Percentiles rank a stretch among this genome's conserved stretches.
Conservation (phyloP, 2,113 vertebrate species). For the zebrafish (Danio rerio) region DNA sequence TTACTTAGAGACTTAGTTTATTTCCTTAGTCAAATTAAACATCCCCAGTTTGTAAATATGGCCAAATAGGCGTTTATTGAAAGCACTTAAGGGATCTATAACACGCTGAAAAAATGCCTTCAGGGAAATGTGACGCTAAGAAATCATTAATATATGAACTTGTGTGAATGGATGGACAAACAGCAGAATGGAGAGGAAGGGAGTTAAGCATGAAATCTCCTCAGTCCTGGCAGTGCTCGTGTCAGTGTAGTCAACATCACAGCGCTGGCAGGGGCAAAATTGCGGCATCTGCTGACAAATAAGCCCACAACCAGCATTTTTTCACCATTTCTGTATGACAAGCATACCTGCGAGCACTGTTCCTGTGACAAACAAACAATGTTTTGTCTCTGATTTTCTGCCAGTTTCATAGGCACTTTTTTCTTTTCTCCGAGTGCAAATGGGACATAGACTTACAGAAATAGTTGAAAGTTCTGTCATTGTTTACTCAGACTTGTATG, state of each 20-base stretch:
- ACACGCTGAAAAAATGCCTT: slow-evolving; percentile 19
- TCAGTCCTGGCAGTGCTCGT: slow-evolving; percentile 2
- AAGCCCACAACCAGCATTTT: slow-evolving; percentile 19
- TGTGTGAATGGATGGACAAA: not conserved
- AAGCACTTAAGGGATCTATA: slow-evolving; percentile 22
- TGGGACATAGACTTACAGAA: slow-evolving; percentile 2
- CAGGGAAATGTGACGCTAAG: slow-evolving; percentile 13
- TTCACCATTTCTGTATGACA: slow-evolving; percentile 33
- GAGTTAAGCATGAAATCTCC: slow-evolving; percentile 26
- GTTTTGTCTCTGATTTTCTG: not conserved
- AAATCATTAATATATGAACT: slow-evolving; percentile 1
- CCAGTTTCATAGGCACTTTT: not conserved
- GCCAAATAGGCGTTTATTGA: not conserved
- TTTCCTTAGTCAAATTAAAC: slow-evolving; percentile 23
- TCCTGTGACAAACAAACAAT: slow-evolving; percentile 28
- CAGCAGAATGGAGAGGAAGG: not conserved
- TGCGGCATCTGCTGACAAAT: slow-evolving; percentile 29
- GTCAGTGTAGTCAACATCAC: slow-evolving; percentile 35
- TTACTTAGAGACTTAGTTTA: slow-evolving; percentile 27
- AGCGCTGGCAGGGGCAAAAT: slow-evolving; percentile 13
- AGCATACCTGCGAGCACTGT: slow-evolving; percentile 2
- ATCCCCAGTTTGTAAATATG: slow-evolving; percentile 5
- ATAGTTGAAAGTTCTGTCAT: not conserved
- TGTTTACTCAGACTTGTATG: not conserved
- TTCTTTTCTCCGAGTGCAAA: slow-evolving; percentile 6